Evolutionary conservation across 2,113 vertebrate genomes (phyloP).

Genomic region (Dicrurus megarhynchus): DNA sequence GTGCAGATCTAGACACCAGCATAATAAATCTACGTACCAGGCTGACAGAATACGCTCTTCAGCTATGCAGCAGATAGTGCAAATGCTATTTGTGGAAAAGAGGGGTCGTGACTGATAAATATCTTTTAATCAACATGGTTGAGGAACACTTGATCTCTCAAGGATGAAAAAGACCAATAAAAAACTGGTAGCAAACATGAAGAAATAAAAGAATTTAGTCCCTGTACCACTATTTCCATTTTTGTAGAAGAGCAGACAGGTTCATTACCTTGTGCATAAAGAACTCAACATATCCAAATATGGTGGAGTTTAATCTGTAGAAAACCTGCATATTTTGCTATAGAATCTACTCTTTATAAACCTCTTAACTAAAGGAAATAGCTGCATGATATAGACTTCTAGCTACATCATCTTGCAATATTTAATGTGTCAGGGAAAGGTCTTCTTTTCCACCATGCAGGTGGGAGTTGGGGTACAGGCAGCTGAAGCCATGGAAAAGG

Average conservation of each 20-base stretch:
- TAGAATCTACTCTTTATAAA: not conserved
- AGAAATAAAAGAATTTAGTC: not conserved
- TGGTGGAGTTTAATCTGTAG: not conserved
- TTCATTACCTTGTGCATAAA: not conserved
- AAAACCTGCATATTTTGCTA: not conserved
- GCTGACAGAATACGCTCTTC: conserved; percentile 25
- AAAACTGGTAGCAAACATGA: not conserved
- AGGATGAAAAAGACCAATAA: not conserved
- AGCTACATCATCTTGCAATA: not conserved
- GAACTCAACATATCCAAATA: not conserved
- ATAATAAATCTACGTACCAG: conserved; percentile 47
- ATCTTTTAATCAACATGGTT: conserved; percentile 41
- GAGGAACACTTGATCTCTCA: not conserved
- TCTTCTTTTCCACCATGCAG: not conserved
- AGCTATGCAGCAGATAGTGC: not conserved
- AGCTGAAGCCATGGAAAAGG: not conserved
- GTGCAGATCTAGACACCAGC: not conserved
- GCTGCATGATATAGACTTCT: not conserved
- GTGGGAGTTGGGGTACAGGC: not conserved
- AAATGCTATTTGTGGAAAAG: conserved; percentile 31
- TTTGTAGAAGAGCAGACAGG: not conserved
- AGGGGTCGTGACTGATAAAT: conserved; percentile 28
- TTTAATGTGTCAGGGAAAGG: not conserved
- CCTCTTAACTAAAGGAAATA: not conserved
- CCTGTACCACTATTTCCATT: not conserved